Conservation (phyloP, 2,113 vertebrate genomes). For the Solea senegalensis region DNA sequence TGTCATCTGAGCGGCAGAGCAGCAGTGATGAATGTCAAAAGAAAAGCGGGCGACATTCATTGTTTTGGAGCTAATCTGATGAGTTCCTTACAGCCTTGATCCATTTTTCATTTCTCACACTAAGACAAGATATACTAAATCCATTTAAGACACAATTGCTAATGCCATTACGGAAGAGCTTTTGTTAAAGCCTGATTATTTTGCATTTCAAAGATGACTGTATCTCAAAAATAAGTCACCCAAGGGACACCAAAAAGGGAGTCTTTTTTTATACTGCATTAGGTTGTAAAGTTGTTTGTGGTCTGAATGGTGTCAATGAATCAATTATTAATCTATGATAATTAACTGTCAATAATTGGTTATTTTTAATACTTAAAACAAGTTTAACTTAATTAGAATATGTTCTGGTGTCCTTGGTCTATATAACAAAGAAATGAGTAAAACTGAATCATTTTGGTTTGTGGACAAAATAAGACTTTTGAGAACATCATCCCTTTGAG, state of each 20-base stretch:
- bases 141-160: slow-evolving; percentile 62
- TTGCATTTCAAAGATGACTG: slow-evolving; percentile 37
- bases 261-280: too few species aligned
- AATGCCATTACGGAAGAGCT: slow-evolving; percentile 67
- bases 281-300: too few species aligned
- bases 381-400: too few species aligned
- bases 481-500: too few species aligned
- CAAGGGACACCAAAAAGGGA: not conserved
- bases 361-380: too few species aligned
- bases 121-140: slow-evolving; percentile 66
- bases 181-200: slow-evolving; percentile 66
- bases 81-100: slow-evolving; percentile 56
- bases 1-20: slow-evolving; percentile 54
- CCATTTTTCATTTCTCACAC: slow-evolving; percentile 50
- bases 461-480: too few species aligned
- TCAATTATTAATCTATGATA: too few species aligned
- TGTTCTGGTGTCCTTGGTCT: too few species aligned
- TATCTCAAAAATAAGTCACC: slow-evolving; percentile 25
- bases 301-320: too few species aligned
- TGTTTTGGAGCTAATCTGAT: slow-evolving; percentile 67
- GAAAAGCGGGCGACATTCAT: slow-evolving; percentile 34
- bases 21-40: slow-evolving; percentile 58
- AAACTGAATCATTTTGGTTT: too few species aligned
- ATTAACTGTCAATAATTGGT: too few species aligned
- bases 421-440: too few species aligned